Evolutionary conservation across 2,113 vertebrate genomes (phyloP), one percentile per base, ranked within the genome.

Genomic region (Nycticorax nycticorax): DNA sequence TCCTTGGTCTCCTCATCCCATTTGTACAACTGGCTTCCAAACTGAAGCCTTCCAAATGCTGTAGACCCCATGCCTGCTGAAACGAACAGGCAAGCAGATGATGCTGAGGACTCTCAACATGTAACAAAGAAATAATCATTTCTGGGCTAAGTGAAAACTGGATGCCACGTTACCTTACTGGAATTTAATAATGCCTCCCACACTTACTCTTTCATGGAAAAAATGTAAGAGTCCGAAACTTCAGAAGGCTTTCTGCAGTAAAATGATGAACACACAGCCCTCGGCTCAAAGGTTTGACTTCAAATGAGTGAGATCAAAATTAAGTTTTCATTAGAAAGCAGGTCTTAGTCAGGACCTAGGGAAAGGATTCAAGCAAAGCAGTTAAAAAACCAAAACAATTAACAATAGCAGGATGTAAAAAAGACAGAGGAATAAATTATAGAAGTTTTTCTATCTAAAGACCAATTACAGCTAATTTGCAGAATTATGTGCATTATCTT

Each of bases 1-100:
- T 4, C 32, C 68, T 10, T 15, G 1, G 13, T 32, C 41, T 37
- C 12, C 52, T 30, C 43, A 9, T 8, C 7, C 2, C 45, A 0
- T 3, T 8, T 12, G 14, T 19, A 13, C 59, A 3, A n/a, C n/a
- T 8, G 0, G 10, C 43, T 14, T 8, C 83, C 22, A 16, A 21
- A 10, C 32, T 3, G 32, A 6, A 33, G 27, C 33, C 71, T 57
- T 30, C 35, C 20, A 5, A 3, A 1, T 2, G 16, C 66, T 24
- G 14, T 2, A 20, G 33, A 33, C 17, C 17, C 66, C 13, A 1
- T 13, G 27, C 35, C 55, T 22, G 35, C 22, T 14, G 13, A 26
- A 71, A 45, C 3, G 32, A 67, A 30, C 37, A 6, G 27, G 47
- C 22, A 5, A 64, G 52, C 23, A 9, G 35, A 18, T 26, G 5